Evolutionary conservation across 2,797 vertebrate species (phyloP).

Genomic region (Synaphobranchus kaupii): DNA sequence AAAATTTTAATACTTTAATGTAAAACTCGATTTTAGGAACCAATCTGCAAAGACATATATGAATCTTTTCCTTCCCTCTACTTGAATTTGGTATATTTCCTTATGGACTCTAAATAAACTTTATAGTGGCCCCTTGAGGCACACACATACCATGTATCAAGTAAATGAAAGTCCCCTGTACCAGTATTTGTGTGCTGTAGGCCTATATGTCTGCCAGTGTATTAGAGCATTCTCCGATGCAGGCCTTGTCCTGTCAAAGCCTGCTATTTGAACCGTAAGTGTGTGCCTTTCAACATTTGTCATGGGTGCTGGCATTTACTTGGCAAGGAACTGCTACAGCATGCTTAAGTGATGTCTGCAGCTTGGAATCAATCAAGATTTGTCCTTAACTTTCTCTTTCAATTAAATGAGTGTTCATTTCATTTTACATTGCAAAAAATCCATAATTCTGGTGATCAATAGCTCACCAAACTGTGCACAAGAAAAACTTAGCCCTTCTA

Average conservation of each 20-base stretch:
- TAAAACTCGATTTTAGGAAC: neutral
- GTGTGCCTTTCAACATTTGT: neutral
- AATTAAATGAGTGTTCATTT: neutral
- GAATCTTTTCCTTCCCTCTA: neutral
- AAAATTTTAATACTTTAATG: neutral
- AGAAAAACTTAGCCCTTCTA: neutral
- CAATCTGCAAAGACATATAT: neutral
- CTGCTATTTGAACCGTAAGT: neutral
- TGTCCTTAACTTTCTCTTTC: neutral
- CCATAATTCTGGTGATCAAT: neutral
- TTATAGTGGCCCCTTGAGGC: neutral
- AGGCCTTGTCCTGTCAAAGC: slow-evolving; percentile 7
- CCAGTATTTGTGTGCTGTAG: neutral
- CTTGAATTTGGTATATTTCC: neutral
- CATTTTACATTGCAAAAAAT: neutral
- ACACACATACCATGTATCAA: neutral
- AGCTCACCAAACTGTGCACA: neutral
- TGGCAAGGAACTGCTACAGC: neutral
- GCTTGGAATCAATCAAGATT: neutral
- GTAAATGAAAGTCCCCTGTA: neutral
- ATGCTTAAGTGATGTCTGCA: neutral
- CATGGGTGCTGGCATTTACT: neutral
- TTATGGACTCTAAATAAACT: neutral
- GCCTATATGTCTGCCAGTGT: neutral
- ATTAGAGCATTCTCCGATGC: neutral